phyloP scores from a whole-genome alignment of 2,113 vertebrate genomes.

The crab-eating macaque (Macaca fascicularis) region T2T-MFA8v1.1 NC_088378.1:39576501-39577000 shows the following conservation, averaged over 20 bases:
- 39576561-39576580: background rate
- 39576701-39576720: background rate
- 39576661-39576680: background rate
- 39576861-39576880: background rate
- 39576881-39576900: conserved; percentile 28
- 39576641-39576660: background rate
- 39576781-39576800: background rate
- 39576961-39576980: background rate
- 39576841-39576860: background rate
- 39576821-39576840: background rate
- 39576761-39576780: background rate
- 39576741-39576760: background rate
- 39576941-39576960: background rate
- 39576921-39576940: background rate
- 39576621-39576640: background rate
- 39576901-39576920: background rate
- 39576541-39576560: background rate
- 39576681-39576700: background rate
- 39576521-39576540: background rate
- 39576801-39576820: background rate
- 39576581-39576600: background rate
- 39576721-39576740: background rate
- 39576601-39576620: background rate
- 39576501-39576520: background rate
- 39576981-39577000: background rate